These are phyloP conservation scores for Liasis olivaceus DNA, from an alignment of 2,797 vertebrate species.

Conservation along the genomic window DNA sequence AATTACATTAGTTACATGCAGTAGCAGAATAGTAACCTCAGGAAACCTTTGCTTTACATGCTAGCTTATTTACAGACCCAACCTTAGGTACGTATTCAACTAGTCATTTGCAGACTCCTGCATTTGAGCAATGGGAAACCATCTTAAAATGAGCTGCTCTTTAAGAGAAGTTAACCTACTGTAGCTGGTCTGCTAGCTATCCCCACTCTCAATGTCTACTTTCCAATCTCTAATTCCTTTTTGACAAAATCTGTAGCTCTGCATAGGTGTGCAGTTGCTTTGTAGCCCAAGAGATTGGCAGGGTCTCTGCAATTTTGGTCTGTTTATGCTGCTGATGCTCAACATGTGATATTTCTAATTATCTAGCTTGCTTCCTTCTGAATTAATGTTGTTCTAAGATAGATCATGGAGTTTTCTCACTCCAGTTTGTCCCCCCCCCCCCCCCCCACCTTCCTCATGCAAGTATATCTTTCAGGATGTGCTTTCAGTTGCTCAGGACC, in stretches of 20 bases:
- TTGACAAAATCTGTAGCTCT: neutral
- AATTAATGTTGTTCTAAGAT: neutral
- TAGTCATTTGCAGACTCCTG: neutral
- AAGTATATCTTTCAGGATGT: neutral
- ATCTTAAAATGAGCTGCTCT: neutral
- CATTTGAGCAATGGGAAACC: neutral
- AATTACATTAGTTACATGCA: neutral
- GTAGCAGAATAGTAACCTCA: neutral
- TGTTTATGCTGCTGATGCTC: neutral
- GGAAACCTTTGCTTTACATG: neutral
- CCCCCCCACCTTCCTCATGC: neutral
- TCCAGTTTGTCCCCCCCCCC: neutral
- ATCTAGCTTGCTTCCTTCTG: neutral
- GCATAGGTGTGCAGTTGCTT: neutral
- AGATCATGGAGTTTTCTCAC: neutral
- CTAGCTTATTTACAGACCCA: constrained; percentile 5
- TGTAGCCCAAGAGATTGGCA: neutral
- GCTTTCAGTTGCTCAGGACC: neutral
- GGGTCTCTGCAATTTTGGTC: neutral
- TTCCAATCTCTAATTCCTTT: neutral
- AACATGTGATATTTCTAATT: neutral
- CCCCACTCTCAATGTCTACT: neutral
- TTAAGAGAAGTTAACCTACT: neutral
- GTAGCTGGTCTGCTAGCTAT: neutral
- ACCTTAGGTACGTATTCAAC: neutral